Evolutionary conservation across 2,113 vertebrate species (phyloP), one percentile per base, ranked within the genome.

Genomic region (Alosa alosa): DNA sequence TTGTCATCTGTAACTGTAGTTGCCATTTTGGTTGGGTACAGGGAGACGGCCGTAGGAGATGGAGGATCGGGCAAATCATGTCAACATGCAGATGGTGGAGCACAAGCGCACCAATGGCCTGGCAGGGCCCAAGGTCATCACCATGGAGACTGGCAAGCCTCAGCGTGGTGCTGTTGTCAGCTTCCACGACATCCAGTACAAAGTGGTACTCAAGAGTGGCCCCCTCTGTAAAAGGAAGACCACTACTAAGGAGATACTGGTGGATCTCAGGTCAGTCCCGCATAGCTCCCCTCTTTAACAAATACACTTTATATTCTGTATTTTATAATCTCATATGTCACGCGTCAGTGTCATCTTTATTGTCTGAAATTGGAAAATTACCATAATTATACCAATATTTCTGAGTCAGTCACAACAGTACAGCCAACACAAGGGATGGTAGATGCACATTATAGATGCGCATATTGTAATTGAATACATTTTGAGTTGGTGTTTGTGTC

Each of bases 151-250:
- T 18, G 64, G 50, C 36, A 75, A 78, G 82, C 89, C 81, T 86
- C 82, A 22, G 0, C 41, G 72, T 0, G 94, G 95, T 7, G 92
- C 94, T 84, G 93, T 88, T 0, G 93, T 96, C 85, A 95, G 94
- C 92, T 96, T 95, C 89, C 95, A 96, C 88, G 88, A 89, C 89
- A 90, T 96, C 89, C 89, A 91, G 50, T 95, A 96, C 89, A 92
- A 88, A 82, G 91, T 96, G 36, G 84, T 87, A n/a, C 84, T 90
- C 39, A 93, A 85, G 86, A 93, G 87, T 4, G 89, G 92, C 39
- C 83, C 88, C 45, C 4, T 91, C 39, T 93, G 92, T 84, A 90
- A 85, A 17, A 91, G 84, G 52, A 91, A 91, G 52, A 87, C 3
- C 9, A 85, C n/a, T 20, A 36, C 84, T 31, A 93, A 87, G 44